Conservation (phyloP, 2,888 invertebrate genomes). For the Xestobium rufovillosum region DNA sequence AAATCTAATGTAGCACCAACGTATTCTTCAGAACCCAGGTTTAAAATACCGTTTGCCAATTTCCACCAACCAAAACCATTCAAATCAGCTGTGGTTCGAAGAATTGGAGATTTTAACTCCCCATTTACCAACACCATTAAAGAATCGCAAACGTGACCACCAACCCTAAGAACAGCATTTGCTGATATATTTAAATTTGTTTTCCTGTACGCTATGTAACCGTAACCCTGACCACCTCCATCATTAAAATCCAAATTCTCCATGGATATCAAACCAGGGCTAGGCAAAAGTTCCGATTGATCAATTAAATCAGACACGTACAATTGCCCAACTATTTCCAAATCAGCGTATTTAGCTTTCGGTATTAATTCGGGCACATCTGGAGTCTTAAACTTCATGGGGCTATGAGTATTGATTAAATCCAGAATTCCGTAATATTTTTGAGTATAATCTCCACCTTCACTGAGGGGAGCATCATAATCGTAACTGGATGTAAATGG, state of each 20-base stretch:
- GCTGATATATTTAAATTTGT: constrained; percentile 27
- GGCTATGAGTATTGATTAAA: constrained; percentile 38
- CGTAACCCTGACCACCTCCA: constrained; percentile 49
- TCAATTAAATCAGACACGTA: constrained; percentile 37
- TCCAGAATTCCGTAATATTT: constrained; percentile 57
- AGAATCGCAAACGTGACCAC: constrained; percentile 45
- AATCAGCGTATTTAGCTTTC: constrained; percentile 79
- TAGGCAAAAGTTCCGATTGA: constrained; percentile 18
- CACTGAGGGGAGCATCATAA: constrained; percentile 83
- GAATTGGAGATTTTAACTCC: constrained; percentile 38
- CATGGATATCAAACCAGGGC: too few relatives aligned
- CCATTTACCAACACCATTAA: constrained; percentile 47
- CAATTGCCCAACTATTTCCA: constrained; percentile 55
- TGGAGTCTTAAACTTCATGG: constrained; percentile 35
- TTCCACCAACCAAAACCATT: too few relatives aligned
- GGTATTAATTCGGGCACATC: constrained; percentile 61
- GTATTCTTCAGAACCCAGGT: too few relatives aligned
- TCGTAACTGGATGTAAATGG: constrained; percentile 51
- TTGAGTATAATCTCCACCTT: constrained; percentile 80
- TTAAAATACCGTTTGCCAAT: too few relatives aligned
- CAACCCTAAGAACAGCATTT: constrained; percentile 33
- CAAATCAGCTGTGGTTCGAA: too few relatives aligned
- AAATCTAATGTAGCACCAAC: too few relatives aligned
- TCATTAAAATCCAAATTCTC: too few relatives aligned
- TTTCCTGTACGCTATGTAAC: constrained; percentile 48